Evolutionary conservation across 1,140 invertebrate genomes (phyloP).

Genomic region (Mycetomoellerius zeteki): DNA sequence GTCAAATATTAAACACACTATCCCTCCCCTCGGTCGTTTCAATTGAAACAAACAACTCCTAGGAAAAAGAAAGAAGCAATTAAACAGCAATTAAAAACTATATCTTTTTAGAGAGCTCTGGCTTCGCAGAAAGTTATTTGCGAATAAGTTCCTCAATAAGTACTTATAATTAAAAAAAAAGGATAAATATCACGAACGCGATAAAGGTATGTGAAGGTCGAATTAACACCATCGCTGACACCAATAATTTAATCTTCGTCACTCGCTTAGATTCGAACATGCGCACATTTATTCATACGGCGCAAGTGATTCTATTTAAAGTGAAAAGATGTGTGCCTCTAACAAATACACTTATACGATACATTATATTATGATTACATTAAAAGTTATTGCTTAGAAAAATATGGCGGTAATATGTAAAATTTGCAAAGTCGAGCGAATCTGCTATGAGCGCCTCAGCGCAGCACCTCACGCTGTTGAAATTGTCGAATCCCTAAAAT

Average conservation of each 20-base stretch:
- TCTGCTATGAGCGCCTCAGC: conserved; percentile 8
- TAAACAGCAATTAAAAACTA: conserved; percentile 37
- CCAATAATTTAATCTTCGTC: background rate
- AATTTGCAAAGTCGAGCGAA: conserved; percentile 25
- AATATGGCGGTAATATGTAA: conserved; percentile 67
- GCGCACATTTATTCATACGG: background rate
- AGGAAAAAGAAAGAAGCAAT: conserved; percentile 6
- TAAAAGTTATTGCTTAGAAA: conserved; percentile 62
- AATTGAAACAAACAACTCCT: conserved; percentile 15
- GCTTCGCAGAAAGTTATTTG: conserved; percentile 5
- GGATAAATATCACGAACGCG: conserved; percentile 14
- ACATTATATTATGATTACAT: conserved; percentile 53
- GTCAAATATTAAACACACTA: conserved; percentile 39
- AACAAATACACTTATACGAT: conserved; percentile 32
- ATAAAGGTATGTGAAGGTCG: background rate
- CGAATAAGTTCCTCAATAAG: conserved; percentile 28
- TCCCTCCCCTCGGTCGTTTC: background rate
- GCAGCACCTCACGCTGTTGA: conserved; percentile 16
- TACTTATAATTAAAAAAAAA: conserved; percentile 36
- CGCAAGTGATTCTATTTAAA: conserved; percentile 37
- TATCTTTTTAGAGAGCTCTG: conserved; percentile 53
- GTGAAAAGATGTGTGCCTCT: conserved; percentile 29
- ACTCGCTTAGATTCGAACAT: conserved; percentile 9
- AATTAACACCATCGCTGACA: conserved; percentile 29
- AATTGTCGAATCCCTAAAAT: conserved; percentile 33